Evolutionary conservation across 2,113 vertebrate species (phyloP), one percentile per base, ranked within the genome.

Genomic region (Labrus mixtus): DNA sequence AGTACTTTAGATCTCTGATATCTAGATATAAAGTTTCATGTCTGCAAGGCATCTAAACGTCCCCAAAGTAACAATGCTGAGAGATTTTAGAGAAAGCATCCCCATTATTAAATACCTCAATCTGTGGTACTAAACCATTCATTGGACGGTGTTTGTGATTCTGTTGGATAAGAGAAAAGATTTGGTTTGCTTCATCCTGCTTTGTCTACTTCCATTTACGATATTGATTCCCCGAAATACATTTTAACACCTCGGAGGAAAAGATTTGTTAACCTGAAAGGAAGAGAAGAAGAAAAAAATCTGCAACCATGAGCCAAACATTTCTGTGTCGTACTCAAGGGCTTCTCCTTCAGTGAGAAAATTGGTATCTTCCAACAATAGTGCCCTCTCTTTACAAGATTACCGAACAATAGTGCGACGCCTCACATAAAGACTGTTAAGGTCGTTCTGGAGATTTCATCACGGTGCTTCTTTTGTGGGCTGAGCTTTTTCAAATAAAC

Each of bases 371-470:
- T 66, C 69, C 71, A 55, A 78, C 84, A 74, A 72, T 72, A 78
- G 78, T 64, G 64, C 77, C 61, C 53, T 81, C 50, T 79, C 50
- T 61, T 64, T 45, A 62, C 76, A 43, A 29, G 82, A 79, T 83
- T 81, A 73, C 53, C 37, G 66, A 81, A 61, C 73, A 84, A 75
- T 81, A 76, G 56, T 36, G 59, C 79, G 81, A 66, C 66, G 74
- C 78, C 79, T 22, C 71, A 74, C 17, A 17, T 16, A 74, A 85
- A 66, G 59, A n/a, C 73, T 36, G 56, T 73, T 60, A 84, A 81
- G 68, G 62, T 81, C 66, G 67, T 78, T 81, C 62, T 63, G 37
- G 75, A 79, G 64, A 37, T 83, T 67, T 83, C 82, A 86, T 84
- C 76, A 81, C 54, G 63, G 33, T n/a, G 22, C 17, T 39, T 56